A percentile compares a stretch with the other conserved stretches of the same genome.
These are phyloP conservation scores for Bolborhynchus lineola DNA, from an alignment of 2,113 vertebrate species.

Conservation along the genomic window DNA sequence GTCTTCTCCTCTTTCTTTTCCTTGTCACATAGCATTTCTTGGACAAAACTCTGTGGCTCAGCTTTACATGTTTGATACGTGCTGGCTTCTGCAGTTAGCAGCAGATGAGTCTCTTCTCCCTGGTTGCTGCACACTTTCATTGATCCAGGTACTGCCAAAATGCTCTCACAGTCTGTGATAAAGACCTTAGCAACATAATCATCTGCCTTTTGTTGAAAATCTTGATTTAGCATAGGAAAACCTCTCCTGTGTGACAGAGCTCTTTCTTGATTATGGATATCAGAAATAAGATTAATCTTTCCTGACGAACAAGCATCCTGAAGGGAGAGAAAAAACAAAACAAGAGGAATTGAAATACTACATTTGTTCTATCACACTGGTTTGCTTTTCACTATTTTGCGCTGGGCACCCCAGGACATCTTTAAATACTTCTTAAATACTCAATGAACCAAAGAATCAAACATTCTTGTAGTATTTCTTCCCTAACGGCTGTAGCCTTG, in stretches of 20 bases:
- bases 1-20: neutral
- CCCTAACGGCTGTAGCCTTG: neutral
- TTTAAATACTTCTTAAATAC: neutral
- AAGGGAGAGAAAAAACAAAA: neutral
- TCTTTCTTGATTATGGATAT: neutral
- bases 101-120: neutral
- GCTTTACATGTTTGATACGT: neutral
- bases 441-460: neutral
- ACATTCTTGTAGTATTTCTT: neutral
- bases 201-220: neutral
- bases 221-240: neutral
- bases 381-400: neutral
- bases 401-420: neutral
- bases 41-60: neutral
- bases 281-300: neutral
- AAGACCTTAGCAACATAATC: neutral
- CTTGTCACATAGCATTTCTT: neutral
- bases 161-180: neutral
- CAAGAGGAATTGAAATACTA: neutral
- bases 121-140: neutral
- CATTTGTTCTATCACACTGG: neutral
- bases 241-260: neutral
- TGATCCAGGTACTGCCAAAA: neutral
- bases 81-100: neutral
- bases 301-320: conserved; percentile 18